These are phyloP conservation scores for Drosophila algonquin DNA, from an alignment of 2,888 invertebrate species.

Conservation along the genomic window DNA sequence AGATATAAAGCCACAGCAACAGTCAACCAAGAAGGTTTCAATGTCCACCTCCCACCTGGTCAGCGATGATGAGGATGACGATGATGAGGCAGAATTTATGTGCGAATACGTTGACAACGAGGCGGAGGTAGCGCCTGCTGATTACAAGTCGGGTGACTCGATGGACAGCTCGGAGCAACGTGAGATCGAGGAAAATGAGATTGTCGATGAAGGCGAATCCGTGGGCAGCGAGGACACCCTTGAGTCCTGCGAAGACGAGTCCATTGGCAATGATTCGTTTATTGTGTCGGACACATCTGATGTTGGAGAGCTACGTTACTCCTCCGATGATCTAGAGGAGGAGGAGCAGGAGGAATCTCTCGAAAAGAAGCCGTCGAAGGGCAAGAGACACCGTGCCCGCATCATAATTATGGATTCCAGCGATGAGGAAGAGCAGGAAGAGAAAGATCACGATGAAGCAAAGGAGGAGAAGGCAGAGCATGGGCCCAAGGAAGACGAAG, in stretches of 20 bases:
- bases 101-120: slow-evolving; percentile 75
- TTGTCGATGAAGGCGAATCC: slow-evolving; percentile 85
- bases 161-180: slow-evolving; percentile 85
- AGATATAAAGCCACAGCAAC: background rate
- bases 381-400: slow-evolving; percentile 46
- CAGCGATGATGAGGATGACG: slow-evolving; percentile 26
- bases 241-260: slow-evolving; percentile 82
- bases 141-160: slow-evolving; percentile 81
- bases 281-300: slow-evolving; percentile 84
- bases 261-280: slow-evolving; percentile 85
- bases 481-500: slow-evolving; percentile 9
- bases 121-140: slow-evolving; percentile 68
- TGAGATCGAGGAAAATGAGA: slow-evolving; percentile 85
- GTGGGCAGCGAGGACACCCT: slow-evolving; percentile 85
- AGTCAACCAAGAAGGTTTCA: slow-evolving; percentile 3
- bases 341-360: slow-evolving; percentile 34
- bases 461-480: slow-evolving; percentile 14
- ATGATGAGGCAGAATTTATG: slow-evolving; percentile 29
- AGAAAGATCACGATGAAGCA: background rate
- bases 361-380: background rate
- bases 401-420: slow-evolving; percentile 44
- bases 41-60: background rate
- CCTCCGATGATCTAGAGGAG: slow-evolving; percentile 27
- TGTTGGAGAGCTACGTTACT: background rate
- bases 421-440: slow-evolving; percentile 28